Evolutionary conservation across 2,113 vertebrate species (phyloP).

Genomic region (Erythrolamprus reginae): DNA sequence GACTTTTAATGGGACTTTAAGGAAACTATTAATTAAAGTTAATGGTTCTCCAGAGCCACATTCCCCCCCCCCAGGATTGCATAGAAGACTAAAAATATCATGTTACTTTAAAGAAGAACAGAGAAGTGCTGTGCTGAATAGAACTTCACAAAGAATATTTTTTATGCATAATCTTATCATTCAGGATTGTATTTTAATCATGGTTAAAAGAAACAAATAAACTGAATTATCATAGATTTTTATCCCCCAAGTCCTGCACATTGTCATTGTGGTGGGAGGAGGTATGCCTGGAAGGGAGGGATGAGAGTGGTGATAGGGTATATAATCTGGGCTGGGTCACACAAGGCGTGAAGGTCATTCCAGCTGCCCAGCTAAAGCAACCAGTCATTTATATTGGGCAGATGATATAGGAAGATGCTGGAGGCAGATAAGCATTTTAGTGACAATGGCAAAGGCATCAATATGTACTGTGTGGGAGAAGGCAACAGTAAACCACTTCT

Average conservation of each 20-base stretch:
- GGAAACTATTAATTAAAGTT: neutral
- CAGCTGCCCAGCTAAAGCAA: neutral
- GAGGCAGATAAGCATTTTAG: neutral
- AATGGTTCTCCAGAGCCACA: neutral
- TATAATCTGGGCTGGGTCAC: neutral
- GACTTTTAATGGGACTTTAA: neutral
- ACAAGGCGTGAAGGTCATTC: neutral
- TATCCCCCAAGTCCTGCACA: neutral
- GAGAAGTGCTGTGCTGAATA: neutral
- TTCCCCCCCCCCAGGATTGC: neutral
- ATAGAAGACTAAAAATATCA: neutral
- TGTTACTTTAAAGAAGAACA: neutral
- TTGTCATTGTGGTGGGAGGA: neutral
- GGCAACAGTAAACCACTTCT: neutral
- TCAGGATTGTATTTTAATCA: neutral
- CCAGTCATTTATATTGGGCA: neutral
- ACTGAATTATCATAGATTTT: neutral
- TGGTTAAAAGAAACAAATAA: neutral
- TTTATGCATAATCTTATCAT: neutral
- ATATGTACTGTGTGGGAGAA: neutral
- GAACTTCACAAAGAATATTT: neutral
- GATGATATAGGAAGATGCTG: neutral
- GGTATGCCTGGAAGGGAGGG: neutral
- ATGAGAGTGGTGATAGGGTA: neutral
- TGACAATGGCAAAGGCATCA: neutral